Evolutionary conservation across 2,888 invertebrate species (phyloP).

Genomic region (Hecatera dysodea): DNA sequence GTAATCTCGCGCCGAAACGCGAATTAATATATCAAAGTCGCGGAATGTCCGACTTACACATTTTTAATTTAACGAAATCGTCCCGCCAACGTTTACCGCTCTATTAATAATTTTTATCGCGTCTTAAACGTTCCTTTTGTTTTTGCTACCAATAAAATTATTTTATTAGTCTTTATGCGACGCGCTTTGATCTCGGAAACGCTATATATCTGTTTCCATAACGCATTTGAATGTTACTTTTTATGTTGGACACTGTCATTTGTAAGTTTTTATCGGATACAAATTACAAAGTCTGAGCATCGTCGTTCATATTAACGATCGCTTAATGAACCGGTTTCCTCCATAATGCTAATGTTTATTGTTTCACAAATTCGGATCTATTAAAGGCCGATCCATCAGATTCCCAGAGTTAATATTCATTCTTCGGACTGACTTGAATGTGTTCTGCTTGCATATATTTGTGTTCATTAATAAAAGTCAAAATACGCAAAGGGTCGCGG

Average conservation of each 20-base stretch:
- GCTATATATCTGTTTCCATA: conserved; percentile 67
- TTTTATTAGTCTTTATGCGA: conserved; percentile 74
- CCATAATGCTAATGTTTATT: conserved; percentile 78
- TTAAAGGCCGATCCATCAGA: conserved; percentile 71
- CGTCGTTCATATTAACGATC: conserved; percentile 70
- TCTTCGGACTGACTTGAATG: conserved; percentile 63
- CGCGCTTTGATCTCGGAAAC: conserved; percentile 75
- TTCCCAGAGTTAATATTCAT: conserved; percentile 68
- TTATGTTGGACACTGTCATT: conserved; percentile 68
- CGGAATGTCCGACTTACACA: conserved; percentile 65
- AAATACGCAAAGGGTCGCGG: conserved; percentile 59
- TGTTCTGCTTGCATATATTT: conserved; percentile 76
- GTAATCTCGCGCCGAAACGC: conserved; percentile 82
- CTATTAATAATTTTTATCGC: conserved; percentile 87
- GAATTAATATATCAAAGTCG: conserved; percentile 82
- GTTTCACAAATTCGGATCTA: conserved; percentile 75
- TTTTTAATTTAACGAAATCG: conserved; percentile 75
- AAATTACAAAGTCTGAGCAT: conserved; percentile 60
- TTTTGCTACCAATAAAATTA: conserved; percentile 82
- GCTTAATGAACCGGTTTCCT: conserved; percentile 71
- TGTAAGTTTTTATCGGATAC: conserved; percentile 66
- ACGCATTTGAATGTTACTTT: conserved; percentile 66
- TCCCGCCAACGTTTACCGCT: conserved; percentile 79
- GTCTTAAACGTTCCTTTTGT: conserved; percentile 85
- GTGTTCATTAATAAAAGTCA: conserved; percentile 80